A percentile compares a stretch with the other conserved stretches of the same genome.
Conservation (phyloP, 2,888 invertebrate genomes). For the Gortyna flavago region DNA sequence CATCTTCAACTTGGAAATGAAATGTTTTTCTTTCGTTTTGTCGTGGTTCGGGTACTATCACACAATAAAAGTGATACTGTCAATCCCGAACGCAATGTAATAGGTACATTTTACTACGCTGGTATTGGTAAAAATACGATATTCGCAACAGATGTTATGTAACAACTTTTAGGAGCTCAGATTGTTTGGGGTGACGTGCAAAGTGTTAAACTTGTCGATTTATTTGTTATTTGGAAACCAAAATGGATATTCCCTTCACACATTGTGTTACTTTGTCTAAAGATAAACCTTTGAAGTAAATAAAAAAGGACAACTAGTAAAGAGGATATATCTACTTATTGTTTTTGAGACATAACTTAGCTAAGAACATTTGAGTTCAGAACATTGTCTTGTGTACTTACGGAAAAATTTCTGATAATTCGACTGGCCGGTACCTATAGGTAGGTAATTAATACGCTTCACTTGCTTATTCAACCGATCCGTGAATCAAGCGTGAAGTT, state of each 20-base stretch:
- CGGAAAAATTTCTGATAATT: neutral
- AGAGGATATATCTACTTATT: neutral
- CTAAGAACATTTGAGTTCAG: neutral
- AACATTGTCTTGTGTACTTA: neutral
- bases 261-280: neutral
- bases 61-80: slow-evolving; percentile 4
- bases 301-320: neutral
- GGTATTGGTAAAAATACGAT: neutral
- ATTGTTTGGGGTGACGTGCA: neutral
- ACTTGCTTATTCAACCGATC: slow-evolving; percentile 12
- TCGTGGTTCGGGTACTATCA: neutral
- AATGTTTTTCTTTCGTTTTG: neutral
- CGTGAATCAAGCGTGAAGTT: slow-evolving; percentile 20
- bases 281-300: neutral
- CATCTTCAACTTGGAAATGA: neutral
- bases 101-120: slow-evolving; percentile 1
- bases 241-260: neutral
- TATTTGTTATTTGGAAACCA: slow-evolving; percentile 5
- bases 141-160: neutral
- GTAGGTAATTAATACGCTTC: slow-evolving; percentile 2
- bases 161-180: neutral
- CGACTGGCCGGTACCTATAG: neutral
- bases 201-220: slow-evolving; percentile 2
- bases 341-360: neutral
- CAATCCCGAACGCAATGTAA: neutral